phyloP scores from a whole-genome alignment of 2,888 invertebrate species.

The Malthinus flaveolus region DNA sequence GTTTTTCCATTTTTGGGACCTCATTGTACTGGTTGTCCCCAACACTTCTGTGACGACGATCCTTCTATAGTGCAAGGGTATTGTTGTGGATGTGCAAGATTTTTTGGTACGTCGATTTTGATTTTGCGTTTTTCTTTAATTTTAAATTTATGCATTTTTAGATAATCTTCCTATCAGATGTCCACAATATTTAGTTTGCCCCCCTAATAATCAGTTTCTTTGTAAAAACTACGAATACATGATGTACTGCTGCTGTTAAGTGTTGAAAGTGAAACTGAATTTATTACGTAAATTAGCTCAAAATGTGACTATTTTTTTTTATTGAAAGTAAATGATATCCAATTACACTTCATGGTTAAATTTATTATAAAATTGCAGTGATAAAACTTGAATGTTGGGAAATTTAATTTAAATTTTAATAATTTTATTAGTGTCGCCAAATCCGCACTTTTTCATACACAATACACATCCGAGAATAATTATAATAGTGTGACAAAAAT shows the following conservation, averaged over 20 bases:
- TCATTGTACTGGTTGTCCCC: constrained; percentile 62
- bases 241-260: constrained; percentile 65
- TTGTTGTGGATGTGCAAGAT: constrained; percentile 66
- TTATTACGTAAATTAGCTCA: too few species aligned
- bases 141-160: constrained; percentile 45
- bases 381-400: too few species aligned
- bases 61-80: constrained; percentile 65
- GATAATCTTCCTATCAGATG: constrained; percentile 63
- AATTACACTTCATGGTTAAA: too few species aligned
- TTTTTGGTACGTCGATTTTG: constrained; percentile 54
- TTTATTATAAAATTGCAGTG: too few species aligned
- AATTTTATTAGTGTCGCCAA: too few species aligned
- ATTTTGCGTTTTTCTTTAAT: not conserved
- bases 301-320: too few species aligned
- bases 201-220: constrained; percentile 60
- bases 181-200: constrained; percentile 60
- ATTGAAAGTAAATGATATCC: too few species aligned
- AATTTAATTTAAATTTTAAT: too few species aligned
- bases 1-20: constrained; percentile 57
- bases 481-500: too few species aligned
- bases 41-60: constrained; percentile 62
- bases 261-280: too few species aligned
- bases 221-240: constrained; percentile 68
- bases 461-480: too few species aligned
- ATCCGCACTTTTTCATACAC: too few species aligned